Conservation (phyloP, 2,797 vertebrate species). For the Pangasius macronema region DNA sequence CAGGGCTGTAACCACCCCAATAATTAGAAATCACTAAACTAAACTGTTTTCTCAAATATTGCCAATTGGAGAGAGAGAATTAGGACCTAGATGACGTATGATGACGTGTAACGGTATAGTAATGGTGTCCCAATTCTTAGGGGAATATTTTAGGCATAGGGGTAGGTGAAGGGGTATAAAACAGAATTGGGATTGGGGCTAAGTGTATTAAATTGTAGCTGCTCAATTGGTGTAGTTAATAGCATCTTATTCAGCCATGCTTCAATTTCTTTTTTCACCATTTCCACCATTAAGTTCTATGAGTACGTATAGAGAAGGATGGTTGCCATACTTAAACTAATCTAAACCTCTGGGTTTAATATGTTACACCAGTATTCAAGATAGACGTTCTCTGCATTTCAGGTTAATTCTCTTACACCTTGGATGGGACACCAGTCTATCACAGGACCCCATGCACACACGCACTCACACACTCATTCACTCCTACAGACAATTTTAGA, state of each 20-base stretch:
- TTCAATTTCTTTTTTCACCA: not conserved
- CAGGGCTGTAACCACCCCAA: too few species aligned
- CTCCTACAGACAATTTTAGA: not conserved
- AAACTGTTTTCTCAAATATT: too few species aligned
- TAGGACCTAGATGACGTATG: too few species aligned
- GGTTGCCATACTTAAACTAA: not conserved
- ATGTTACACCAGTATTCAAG: not conserved
- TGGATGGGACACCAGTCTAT: not conserved
- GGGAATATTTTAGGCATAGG: too few species aligned
- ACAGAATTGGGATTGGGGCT: too few species aligned
- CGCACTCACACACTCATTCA: not conserved
- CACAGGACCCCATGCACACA: not conserved
- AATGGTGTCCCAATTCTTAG: too few species aligned
- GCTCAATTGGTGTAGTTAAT: not conserved
- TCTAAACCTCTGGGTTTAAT: not conserved
- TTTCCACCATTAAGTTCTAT: not conserved
- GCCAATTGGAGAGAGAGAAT: too few species aligned
- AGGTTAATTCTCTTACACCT: not conserved
- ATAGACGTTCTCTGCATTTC: not conserved
- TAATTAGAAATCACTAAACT: too few species aligned
- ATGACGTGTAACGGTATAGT: too few species aligned
- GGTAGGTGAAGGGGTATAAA: too few species aligned
- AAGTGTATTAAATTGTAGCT: not conserved
- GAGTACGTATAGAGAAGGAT: not conserved
- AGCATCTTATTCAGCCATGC: not conserved